Conservation (phyloP, 2,113 vertebrate species). For the Ailuropoda melanoleuca region DNA sequence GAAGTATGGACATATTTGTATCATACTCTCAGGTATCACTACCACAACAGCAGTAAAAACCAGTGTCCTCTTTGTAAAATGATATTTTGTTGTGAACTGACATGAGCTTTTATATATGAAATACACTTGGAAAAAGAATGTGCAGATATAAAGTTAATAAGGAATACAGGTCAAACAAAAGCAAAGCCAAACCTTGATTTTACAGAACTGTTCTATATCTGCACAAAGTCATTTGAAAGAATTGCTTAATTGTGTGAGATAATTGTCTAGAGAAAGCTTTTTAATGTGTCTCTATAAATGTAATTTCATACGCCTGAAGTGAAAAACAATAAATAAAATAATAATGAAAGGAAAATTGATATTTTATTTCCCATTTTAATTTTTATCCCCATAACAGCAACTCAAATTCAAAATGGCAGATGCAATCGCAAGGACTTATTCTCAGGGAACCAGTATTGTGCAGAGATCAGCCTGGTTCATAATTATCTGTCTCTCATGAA, state of each 20-base stretch:
- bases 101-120: constrained; percentile 11
- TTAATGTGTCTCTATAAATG: not conserved
- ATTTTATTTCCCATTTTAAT: constrained; percentile 28
- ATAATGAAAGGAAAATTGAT: not conserved
- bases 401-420: constrained; percentile 57
- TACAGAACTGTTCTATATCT: constrained; percentile 7
- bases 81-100: constrained; percentile 5
- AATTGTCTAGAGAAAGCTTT: constrained; percentile 34
- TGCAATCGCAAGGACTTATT: constrained; percentile 36
- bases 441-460: constrained; percentile 38
- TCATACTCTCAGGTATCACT: not conserved
- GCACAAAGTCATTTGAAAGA: constrained; percentile 11
- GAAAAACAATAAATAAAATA: constrained; percentile 38
- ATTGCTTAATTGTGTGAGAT: not conserved
- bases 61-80: not conserved
- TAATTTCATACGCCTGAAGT: not conserved
- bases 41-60: constrained; percentile 1
- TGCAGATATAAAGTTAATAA: constrained; percentile 39
- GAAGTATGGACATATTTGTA: not conserved
- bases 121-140: not conserved
- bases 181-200: constrained; percentile 39
- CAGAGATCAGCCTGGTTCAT: constrained; percentile 44
- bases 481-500: constrained; percentile 68
- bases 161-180: constrained; percentile 52
- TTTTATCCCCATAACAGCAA: constrained; percentile 48